Conservation (phyloP, 2,888 invertebrate species). For the Brachycybe producta region DNA sequence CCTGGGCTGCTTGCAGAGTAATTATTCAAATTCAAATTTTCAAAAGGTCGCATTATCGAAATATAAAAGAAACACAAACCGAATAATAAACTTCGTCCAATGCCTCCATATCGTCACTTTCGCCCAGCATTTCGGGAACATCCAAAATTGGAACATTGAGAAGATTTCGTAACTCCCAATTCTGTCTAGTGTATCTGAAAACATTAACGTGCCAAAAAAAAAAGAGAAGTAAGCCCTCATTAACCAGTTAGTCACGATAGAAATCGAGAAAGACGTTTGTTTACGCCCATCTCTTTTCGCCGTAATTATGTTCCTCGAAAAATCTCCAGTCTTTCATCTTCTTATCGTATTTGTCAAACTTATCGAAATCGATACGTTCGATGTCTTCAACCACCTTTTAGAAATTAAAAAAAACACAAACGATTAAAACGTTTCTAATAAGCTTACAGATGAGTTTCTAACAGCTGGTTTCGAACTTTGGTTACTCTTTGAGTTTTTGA, state of each 20-base stretch:
- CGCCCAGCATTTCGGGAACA: conserved; percentile 54
- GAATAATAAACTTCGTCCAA: conserved; percentile 34
- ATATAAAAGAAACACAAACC: conserved; percentile 32
- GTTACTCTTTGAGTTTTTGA: neutral
- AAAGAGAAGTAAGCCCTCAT: neutral
- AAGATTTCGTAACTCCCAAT: conserved; percentile 44
- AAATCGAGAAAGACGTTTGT: conserved; percentile 17
- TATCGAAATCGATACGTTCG: conserved; percentile 60
- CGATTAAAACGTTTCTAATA: neutral
- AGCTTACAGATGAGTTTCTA: no score
- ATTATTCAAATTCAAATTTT: no score
- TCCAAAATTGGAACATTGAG: conserved; percentile 49
- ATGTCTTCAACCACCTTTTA: conserved; percentile 60
- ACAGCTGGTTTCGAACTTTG: no score
- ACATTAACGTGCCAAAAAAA: conserved; percentile 11
- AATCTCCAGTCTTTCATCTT: conserved; percentile 69
- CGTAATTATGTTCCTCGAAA: conserved; percentile 47
- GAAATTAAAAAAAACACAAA: conserved; percentile 13
- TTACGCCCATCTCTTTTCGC: conserved; percentile 41
- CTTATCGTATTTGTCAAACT: conserved; percentile 44
- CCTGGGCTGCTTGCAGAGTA: no score
- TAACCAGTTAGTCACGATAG: neutral
- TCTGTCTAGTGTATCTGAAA: conserved; percentile 45
- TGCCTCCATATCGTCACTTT: conserved; percentile 43
- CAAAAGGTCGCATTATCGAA: neutral